A percentile compares a stretch with the other conserved stretches of the same genome.
phyloP scores from a whole-genome alignment of 2,113 vertebrate genomes.

The Syrmaticus mikado region DNA sequence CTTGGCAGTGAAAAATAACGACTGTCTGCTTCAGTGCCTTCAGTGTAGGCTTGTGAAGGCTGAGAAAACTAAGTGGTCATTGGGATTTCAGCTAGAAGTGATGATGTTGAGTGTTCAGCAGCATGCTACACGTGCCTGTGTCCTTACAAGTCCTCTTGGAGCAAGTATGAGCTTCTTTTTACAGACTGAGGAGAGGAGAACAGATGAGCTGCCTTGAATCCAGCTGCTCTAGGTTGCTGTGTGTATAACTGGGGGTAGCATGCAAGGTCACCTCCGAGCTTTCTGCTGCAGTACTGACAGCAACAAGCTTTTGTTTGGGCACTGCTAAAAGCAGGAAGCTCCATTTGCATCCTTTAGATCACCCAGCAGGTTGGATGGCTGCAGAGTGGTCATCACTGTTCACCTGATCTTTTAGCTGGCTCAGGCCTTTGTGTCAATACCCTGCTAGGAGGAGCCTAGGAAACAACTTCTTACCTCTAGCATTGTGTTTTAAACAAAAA shows the following conservation, averaged over 20 bases:
- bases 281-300: neutral
- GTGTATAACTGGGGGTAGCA: neutral
- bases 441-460: neutral
- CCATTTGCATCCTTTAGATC: neutral
- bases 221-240: conserved; percentile 34
- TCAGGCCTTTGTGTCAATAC: neutral
- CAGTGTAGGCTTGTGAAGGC: neutral
- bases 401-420: neutral
- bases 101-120: neutral
- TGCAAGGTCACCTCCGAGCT: neutral
- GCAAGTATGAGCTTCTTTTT: conserved; percentile 35
- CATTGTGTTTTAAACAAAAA: neutral
- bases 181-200: neutral
- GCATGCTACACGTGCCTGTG: neutral
- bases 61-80: neutral
- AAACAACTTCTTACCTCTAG: neutral
- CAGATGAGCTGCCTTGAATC: conserved; percentile 18
- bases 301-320: neutral
- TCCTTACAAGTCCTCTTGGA: neutral
- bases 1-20: neutral
- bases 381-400: neutral
- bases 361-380: neutral
- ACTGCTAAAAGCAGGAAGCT: neutral
- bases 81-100: conserved; percentile 24
- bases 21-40: neutral